A percentile compares a stretch with the other conserved stretches of the same genome.
Conservation (phyloP, 64 coral and sea anemone genomes). For the Pocillopora damicornis region DNA sequence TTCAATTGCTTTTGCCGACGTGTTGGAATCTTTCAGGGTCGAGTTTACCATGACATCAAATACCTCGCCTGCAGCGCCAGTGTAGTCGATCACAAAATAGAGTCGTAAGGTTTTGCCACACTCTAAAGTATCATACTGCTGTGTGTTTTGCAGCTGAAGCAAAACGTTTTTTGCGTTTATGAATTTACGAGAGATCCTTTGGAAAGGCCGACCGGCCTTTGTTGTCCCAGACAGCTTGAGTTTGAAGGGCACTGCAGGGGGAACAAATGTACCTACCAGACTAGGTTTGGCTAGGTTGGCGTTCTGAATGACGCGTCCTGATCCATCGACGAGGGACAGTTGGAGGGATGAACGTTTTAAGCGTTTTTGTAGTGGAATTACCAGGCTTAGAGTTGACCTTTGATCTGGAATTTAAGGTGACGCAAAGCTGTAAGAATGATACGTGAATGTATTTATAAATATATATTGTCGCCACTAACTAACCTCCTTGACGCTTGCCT, state of each 20-base stretch:
- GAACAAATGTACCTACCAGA: slow-evolving; percentile 36
- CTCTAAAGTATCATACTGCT: slow-evolving; percentile 27
- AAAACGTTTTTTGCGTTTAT: slow-evolving; percentile 51
- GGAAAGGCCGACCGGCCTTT: background rate
- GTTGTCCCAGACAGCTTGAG: slow-evolving; percentile 46
- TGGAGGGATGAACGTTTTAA: slow-evolving; percentile 9
- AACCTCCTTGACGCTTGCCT: no score
- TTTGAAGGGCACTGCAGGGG: slow-evolving; percentile 43
- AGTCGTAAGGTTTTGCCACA: slow-evolving; percentile 2
- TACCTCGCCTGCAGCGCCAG: background rate
- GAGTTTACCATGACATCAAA: background rate
- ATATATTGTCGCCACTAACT: no score
- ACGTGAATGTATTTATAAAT: background rate
- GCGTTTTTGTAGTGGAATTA: slow-evolving; percentile 54
- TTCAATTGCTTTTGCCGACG: background rate
- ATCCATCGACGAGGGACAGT: slow-evolving; percentile 25
- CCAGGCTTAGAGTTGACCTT: slow-evolving; percentile 48
- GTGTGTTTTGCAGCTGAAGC: slow-evolving; percentile 21
- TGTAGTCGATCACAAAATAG: slow-evolving; percentile 54
- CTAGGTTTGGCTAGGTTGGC: slow-evolving; percentile 29
- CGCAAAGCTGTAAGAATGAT: background rate
- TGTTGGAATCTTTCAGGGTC: background rate
- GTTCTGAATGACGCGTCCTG: background rate
- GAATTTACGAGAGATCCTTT: slow-evolving; percentile 44
- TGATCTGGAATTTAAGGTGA: slow-evolving; percentile 30